Percentiles rank a stretch among this genome's conserved stretches.
Conservation (phyloP, 1,140 invertebrate genomes). For the Drosophila neocordata region DNA sequence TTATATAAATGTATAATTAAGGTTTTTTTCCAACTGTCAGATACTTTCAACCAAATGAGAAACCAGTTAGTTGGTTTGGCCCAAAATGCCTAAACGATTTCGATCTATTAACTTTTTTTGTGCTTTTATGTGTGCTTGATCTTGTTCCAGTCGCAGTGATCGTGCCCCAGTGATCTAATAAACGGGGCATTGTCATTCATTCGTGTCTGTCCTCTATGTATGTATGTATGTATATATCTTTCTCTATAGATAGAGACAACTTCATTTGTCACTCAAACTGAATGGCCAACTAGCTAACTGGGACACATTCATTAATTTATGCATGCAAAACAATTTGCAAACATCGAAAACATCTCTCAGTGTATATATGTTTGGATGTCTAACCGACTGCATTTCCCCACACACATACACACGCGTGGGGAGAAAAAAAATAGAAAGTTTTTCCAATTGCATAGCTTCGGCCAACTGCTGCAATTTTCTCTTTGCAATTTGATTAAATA, state of each 20-base stretch:
- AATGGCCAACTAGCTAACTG: conserved; percentile 50
- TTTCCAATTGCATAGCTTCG: conserved; percentile 44
- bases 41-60: conserved; percentile 29
- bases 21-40: background rate
- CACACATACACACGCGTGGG: conserved; percentile 23
- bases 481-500: conserved; percentile 80
- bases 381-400: conserved; percentile 55
- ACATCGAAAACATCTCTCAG: conserved; percentile 30
- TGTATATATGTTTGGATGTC: conserved; percentile 14
- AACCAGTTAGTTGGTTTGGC: conserved; percentile 46
- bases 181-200: conserved; percentile 52
- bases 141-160: conserved; percentile 23
- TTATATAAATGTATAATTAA: background rate
- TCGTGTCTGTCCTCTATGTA: conserved; percentile 11
- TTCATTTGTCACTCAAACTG: conserved; percentile 54
- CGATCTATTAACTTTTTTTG: conserved; percentile 45
- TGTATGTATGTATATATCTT: conserved; percentile 3
- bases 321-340: conserved; percentile 66
- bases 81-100: conserved; percentile 14
- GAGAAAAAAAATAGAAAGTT: conserved; percentile 73
- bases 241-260: conserved; percentile 18
- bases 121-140: conserved; percentile 20
- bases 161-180: conserved; percentile 56
- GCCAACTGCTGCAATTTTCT: conserved; percentile 74
- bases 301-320: conserved; percentile 73